Evolutionary conservation across 2,888 invertebrate species (phyloP).

Genomic region (Hemaris fuciformis): DNA sequence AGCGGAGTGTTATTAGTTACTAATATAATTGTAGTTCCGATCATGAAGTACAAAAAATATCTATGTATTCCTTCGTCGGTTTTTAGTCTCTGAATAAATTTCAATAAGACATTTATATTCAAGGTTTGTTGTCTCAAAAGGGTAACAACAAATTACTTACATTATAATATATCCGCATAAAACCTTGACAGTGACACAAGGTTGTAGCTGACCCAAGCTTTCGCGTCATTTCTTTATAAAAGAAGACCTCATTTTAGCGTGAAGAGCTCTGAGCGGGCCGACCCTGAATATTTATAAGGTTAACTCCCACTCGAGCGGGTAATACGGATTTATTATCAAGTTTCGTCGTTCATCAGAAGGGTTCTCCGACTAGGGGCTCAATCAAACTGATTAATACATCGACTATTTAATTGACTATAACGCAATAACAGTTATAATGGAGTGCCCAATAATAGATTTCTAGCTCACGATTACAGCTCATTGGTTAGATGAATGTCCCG

Average conservation of each 20-base stretch:
- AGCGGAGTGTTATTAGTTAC: too few relatives aligned
- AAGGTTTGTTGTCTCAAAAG: too few relatives aligned
- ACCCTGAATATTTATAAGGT: slow-evolving; percentile 65
- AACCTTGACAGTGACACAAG: not conserved
- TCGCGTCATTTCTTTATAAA: not conserved
- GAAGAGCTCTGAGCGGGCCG: slow-evolving; percentile 36
- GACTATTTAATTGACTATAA: not conserved
- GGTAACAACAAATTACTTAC: not conserved
- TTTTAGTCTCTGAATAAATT: too few relatives aligned
- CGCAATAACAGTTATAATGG: not conserved
- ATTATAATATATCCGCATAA: not conserved
- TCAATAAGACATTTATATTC: too few relatives aligned
- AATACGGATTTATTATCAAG: slow-evolving; percentile 53
- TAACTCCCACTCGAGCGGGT: slow-evolving; percentile 36
- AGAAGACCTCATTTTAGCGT: slow-evolving; percentile 40
- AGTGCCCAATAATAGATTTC: not conserved
- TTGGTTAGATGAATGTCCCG: not conserved
- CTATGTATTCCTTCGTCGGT: too few relatives aligned
- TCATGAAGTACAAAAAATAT: too few relatives aligned
- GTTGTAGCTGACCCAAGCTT: not conserved
- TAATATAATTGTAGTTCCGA: too few relatives aligned
- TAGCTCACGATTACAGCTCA: not conserved
- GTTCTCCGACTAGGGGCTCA: slow-evolving; percentile 14
- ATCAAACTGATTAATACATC: slow-evolving; percentile 14
- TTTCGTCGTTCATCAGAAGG: slow-evolving; percentile 35